Conservation (phyloP, 2,888 invertebrate genomes). For the Amphipoea lucens region DNA sequence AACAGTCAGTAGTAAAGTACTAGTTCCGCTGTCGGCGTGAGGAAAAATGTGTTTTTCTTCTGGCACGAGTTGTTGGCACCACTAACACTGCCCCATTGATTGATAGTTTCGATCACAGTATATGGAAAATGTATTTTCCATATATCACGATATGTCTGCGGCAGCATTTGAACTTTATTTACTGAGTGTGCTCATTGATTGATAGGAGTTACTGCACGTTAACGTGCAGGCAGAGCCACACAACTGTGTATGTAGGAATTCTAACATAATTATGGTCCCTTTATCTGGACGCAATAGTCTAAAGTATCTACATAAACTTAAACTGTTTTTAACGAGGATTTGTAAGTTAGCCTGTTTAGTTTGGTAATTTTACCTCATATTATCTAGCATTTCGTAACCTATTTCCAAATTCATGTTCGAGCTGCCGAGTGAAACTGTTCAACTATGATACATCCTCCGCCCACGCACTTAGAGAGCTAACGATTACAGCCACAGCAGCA, state of each 20-base stretch:
- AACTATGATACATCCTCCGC: neutral
- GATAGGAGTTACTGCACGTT: neutral
- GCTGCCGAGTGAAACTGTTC: neutral
- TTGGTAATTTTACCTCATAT: constrained; percentile 6
- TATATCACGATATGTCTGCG: neutral
- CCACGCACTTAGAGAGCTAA: neutral
- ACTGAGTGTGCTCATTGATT: constrained; percentile 1
- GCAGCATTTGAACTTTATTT: neutral
- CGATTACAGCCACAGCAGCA: too few species aligned
- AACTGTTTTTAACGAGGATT: constrained; percentile 40
- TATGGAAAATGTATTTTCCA: constrained; percentile 27
- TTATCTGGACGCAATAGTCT: constrained; percentile 19
- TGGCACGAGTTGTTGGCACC: constrained; percentile 23
- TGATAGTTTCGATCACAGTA: constrained; percentile 1
- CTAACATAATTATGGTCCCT: neutral
- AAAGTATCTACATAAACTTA: constrained; percentile 10
- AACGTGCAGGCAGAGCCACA: neutral
- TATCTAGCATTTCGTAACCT: neutral
- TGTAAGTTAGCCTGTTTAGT: constrained; percentile 13
- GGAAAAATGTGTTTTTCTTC: neutral
- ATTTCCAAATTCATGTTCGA: neutral
- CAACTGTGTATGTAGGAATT: neutral
- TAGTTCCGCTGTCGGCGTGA: neutral
- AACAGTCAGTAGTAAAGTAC: neutral
- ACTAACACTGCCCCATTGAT: constrained; percentile 15